A percentile compares a stretch with the other conserved stretches of the same genome.
These are phyloP conservation scores for Hyles euphorbiae DNA, from an alignment of 1,140 invertebrate genomes.

Conservation along the genomic window DNA sequence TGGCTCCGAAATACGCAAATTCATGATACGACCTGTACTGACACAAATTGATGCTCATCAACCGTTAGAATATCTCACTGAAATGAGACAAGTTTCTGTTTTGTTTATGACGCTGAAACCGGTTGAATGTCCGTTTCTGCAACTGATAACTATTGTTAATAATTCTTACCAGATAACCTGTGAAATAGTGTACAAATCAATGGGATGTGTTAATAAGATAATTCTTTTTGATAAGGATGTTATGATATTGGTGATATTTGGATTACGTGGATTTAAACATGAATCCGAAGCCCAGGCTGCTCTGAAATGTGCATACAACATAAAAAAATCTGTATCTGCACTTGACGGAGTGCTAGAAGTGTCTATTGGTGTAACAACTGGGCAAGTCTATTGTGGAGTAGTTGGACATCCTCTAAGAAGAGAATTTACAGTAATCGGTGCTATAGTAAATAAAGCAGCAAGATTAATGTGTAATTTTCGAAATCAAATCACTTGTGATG, in stretches of 20 bases:
- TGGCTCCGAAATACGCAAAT: conserved; percentile 74
- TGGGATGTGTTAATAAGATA: conserved; percentile 84
- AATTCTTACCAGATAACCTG: conserved; percentile 66
- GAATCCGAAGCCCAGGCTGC: conserved; percentile 82
- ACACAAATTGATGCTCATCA: conserved; percentile 79
- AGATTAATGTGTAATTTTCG: conserved; percentile 83
- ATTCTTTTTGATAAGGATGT: conserved; percentile 86
- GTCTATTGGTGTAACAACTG: conserved; percentile 80
- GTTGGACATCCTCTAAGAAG: conserved; percentile 83
- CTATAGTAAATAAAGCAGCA: conserved; percentile 85
- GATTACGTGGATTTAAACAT: conserved; percentile 82
- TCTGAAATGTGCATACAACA: conserved; percentile 78
- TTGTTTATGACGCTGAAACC: conserved; percentile 80
- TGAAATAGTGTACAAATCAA: conserved; percentile 69
- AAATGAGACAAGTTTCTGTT: conserved; percentile 83
- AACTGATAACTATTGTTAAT: conserved; percentile 61
- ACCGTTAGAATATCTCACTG: conserved; percentile 81
- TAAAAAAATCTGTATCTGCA: conserved; percentile 72
- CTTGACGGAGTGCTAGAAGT: conserved; percentile 75
- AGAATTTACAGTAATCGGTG: conserved; percentile 87
- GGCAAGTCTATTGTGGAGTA: conserved; percentile 84
- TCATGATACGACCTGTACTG: conserved; percentile 76
- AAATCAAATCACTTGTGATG: conserved; percentile 78
- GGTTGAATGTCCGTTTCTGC: conserved; percentile 47
- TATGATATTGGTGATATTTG: conserved; percentile 84